Conservation (phyloP, 1,140 invertebrate species). For the Lutraria rhynchaena region DNA sequence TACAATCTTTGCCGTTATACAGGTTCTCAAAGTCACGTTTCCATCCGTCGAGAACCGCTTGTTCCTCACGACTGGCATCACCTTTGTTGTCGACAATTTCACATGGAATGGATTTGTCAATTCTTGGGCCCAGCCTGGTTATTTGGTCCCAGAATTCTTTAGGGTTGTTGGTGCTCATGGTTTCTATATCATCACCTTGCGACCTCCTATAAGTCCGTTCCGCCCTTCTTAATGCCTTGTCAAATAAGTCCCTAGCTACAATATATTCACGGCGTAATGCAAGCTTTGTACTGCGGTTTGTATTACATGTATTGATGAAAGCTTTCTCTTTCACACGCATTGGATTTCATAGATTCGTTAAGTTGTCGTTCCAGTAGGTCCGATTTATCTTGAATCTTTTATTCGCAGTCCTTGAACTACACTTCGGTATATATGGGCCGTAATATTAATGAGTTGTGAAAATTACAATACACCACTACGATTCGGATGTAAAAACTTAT, state of each 20-base stretch:
- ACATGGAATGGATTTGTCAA: conserved; percentile 1
- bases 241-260: conserved; percentile 5
- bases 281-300: not conserved
- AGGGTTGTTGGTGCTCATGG: conserved; percentile 1
- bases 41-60: conserved; percentile 7
- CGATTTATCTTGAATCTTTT: not conserved
- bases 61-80: not conserved
- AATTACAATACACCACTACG: too few relatives aligned
- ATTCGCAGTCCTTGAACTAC: not conserved
- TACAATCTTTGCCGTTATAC: conserved; percentile 1
- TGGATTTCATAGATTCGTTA: conserved; percentile 8
- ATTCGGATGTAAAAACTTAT: too few relatives aligned
- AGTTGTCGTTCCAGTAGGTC: conserved; percentile 2
- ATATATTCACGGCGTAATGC: not conserved
- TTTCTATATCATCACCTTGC: conserved; percentile 5
- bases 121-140: conserved; percentile 12
- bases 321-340: not conserved
- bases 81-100: conserved; percentile 13
- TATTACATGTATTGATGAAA: not conserved
- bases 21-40: conserved; percentile 33
- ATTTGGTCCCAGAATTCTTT: conserved; percentile 44
- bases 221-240: not conserved
- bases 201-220: not conserved
- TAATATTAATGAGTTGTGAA: too few relatives aligned
- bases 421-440: too few relatives aligned